A percentile compares a stretch with the other conserved stretches of the same genome.
Evolutionary conservation across 2,797 vertebrate species (phyloP).

Genomic region (Pyrocephalus nanus): DNA sequence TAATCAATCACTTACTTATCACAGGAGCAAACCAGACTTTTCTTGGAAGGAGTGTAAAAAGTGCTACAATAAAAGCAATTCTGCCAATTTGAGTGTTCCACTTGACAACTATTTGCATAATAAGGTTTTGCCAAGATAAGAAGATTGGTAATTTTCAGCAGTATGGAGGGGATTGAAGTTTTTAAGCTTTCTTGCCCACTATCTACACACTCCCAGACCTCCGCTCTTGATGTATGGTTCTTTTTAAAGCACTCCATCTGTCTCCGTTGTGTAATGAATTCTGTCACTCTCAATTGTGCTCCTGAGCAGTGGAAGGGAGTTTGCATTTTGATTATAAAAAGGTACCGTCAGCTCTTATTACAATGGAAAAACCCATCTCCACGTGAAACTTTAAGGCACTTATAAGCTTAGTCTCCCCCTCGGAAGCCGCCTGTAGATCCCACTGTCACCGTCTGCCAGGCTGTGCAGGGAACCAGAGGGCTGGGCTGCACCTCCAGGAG

Average conservation of each 20-base stretch:
- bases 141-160: constrained; percentile 94
- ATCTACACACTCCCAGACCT: constrained; percentile 88
- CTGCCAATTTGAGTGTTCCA: constrained; percentile 90
- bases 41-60: constrained; percentile 59
- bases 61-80: constrained; percentile 88
- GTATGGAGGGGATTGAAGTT: constrained; percentile 86
- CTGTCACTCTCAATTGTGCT: constrained; percentile 74
- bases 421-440: not conserved
- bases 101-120: constrained; percentile 94
- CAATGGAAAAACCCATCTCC: constrained; percentile 59
- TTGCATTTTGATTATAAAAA: constrained; percentile 74
- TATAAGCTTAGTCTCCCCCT: constrained; percentile 48
- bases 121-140: constrained; percentile 91
- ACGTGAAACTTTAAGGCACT: constrained; percentile 67
- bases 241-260: constrained; percentile 66
- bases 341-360: constrained; percentile 69
- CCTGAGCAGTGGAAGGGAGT: constrained; percentile 43
- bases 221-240: constrained; percentile 81
- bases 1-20: constrained; percentile 65
- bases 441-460: constrained; percentile 38
- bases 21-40: constrained; percentile 49
- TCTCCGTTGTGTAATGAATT: constrained; percentile 71
- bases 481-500: not conserved
- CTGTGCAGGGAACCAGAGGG: not conserved
- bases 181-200: constrained; percentile 87